These are phyloP conservation scores for Phyllotreta striolata DNA, from an alignment of 2,888 invertebrate species.

Conservation along the genomic window DNA sequence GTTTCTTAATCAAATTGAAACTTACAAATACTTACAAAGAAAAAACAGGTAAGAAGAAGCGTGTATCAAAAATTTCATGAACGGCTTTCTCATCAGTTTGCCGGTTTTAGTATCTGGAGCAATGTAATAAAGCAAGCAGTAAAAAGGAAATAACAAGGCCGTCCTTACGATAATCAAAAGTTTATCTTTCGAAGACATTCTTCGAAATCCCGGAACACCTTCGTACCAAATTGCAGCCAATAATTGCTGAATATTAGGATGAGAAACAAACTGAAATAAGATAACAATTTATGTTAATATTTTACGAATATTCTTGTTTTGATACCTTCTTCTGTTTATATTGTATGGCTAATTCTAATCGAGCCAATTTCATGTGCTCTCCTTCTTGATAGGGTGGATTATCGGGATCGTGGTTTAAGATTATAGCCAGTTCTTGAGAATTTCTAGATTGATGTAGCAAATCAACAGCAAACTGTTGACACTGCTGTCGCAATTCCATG, in stretches of 20 bases:
- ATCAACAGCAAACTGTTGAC: conserved; percentile 91
- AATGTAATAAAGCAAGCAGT: conserved; percentile 85
- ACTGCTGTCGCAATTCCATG: conserved; percentile 81
- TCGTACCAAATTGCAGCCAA: conserved; percentile 94
- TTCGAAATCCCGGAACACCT: conserved; percentile 91
- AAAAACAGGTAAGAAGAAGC: conserved; percentile 94
- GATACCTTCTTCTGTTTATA: conserved; percentile 97
- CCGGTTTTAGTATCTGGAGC: conserved; percentile 84
- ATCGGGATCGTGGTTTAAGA: conserved; percentile 90
- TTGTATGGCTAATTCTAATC: conserved; percentile 89
- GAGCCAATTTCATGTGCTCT: conserved; percentile 83
- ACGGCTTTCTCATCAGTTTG: conserved; percentile 88
- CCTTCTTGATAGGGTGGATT: conserved; percentile 75
- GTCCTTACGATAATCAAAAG: conserved; percentile 70
- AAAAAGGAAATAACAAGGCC: conserved; percentile 85
- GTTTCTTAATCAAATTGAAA: background rate
- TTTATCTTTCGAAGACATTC: conserved; percentile 79
- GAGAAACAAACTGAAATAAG: conserved; percentile 65
- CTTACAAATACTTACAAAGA: conserved; percentile 74
- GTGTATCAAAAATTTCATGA: conserved; percentile 96
- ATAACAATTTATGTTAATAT: conserved; percentile 1
- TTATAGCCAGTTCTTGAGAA: conserved; percentile 90
- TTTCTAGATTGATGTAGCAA: conserved; percentile 90
- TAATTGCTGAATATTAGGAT: conserved; percentile 93
- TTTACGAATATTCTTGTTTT: conserved; percentile 16